These are phyloP conservation scores for Nymphalis polychloros DNA, from an alignment of 2,888 invertebrate species.

Conservation along the genomic window DNA sequence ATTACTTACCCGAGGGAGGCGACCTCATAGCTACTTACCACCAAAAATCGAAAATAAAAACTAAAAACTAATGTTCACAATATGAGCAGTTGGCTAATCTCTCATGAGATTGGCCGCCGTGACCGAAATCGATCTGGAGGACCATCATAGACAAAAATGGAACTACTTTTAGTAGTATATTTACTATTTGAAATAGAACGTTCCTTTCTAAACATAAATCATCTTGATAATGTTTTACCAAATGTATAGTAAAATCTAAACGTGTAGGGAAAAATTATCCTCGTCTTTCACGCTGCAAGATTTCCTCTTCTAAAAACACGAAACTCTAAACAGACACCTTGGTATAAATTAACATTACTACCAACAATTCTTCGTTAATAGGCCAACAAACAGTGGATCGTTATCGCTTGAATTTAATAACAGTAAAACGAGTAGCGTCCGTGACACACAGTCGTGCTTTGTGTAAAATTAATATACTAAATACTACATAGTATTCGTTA, in stretches of 20 bases:
- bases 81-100: too few species aligned
- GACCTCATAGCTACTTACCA: too few species aligned
- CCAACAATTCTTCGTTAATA: conserved; percentile 66
- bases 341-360: conserved; percentile 58
- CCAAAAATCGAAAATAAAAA: too few species aligned
- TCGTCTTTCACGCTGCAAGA: conserved; percentile 1
- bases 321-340: conserved; percentile 44
- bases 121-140: too few species aligned
- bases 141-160: too few species aligned
- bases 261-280: conserved; percentile 2
- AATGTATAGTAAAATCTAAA: background rate
- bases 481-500: too few species aligned
- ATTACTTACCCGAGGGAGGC: too few species aligned
- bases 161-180: too few species aligned
- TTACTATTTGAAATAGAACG: background rate
- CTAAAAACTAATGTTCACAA: too few species aligned
- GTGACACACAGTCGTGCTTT: conserved; percentile 41
- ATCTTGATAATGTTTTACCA: background rate
- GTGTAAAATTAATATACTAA: background rate
- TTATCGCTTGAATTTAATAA: conserved; percentile 70
- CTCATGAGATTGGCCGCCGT: too few species aligned
- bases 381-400: conserved; percentile 51
- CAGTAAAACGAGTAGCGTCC: conserved; percentile 52
- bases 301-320: conserved; percentile 49
- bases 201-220: background rate